phyloP scores from a whole-genome alignment of 2,888 invertebrate genomes.

The Adineta ricciae region DNA sequence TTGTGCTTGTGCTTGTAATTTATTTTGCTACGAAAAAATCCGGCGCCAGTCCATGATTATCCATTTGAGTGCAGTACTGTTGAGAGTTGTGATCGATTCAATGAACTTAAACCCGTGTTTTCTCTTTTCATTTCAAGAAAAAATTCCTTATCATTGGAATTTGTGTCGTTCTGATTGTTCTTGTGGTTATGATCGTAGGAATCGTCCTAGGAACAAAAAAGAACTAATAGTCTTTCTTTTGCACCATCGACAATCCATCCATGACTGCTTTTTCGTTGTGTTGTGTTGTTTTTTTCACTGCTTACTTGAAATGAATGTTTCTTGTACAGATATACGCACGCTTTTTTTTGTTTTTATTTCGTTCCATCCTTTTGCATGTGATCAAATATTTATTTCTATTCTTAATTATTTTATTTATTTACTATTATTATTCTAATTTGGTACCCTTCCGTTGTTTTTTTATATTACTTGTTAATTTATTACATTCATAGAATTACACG shows the following conservation, averaged over 20 bases:
- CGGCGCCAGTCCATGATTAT: not conserved
- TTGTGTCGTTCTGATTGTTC: not conserved
- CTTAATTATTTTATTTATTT: not conserved
- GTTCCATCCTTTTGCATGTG: not conserved
- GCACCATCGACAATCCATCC: not conserved
- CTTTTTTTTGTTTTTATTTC: not conserved
- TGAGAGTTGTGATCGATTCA: too few species aligned
- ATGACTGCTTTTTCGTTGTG: too few species aligned
- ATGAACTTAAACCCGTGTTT: too few species aligned
- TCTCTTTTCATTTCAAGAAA: not conserved
- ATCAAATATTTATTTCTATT: not conserved
- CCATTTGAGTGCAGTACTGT: too few species aligned
- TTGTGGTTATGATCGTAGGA: not conserved
- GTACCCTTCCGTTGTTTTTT: not conserved
- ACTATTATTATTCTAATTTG: too few species aligned
- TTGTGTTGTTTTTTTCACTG: not conserved
- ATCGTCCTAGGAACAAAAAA: not conserved
- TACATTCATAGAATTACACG: not conserved
- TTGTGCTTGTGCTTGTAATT: not conserved
- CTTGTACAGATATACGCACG: not conserved
- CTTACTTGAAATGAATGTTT: not conserved
- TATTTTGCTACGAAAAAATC: constrained; percentile 11
- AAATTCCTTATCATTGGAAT: not conserved
- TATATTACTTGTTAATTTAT: not conserved
- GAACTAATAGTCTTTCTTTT: not conserved